A percentile compares a stretch with the other conserved stretches of the same genome.
phyloP scores from a whole-genome alignment of 64 coral and sea anemone genomes.

The Dendrophyllia cribrosa region DNA sequence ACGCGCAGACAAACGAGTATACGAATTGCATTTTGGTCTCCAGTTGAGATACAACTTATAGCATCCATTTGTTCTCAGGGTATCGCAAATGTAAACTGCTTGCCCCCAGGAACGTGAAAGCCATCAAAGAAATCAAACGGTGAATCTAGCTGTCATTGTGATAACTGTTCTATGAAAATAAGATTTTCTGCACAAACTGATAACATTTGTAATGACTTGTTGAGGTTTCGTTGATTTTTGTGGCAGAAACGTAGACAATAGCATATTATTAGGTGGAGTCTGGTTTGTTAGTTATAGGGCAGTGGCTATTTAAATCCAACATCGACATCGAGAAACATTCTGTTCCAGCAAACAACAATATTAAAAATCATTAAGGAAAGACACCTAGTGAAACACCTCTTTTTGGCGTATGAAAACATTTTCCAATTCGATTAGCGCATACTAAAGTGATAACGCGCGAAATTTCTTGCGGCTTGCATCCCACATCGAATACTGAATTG shows the following conservation, averaged over 20 bases:
- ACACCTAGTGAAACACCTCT: background rate
- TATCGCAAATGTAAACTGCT: constrained; percentile 1
- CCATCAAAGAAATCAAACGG: background rate
- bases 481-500: background rate
- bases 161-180: constrained; percentile 6
- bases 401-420: background rate
- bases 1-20: background rate
- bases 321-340: background rate
- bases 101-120: background rate
- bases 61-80: background rate
- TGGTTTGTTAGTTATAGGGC: background rate
- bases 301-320: background rate
- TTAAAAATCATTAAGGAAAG: background rate
- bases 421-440: background rate
- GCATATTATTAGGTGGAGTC: too few relatives aligned
- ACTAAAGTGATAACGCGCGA: background rate
- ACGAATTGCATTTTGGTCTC: background rate
- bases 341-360: background rate
- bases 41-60: background rate
- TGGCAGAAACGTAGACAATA: background rate
- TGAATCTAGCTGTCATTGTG: background rate
- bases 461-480: background rate
- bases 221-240: background rate
- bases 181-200: background rate
- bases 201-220: background rate